Evolutionary conservation across 35 echinoderm and acorn worm genomes (phyloP), one percentile per base, ranked within the genome.

Genomic region (Heliocidaris tuberculata): DNA sequence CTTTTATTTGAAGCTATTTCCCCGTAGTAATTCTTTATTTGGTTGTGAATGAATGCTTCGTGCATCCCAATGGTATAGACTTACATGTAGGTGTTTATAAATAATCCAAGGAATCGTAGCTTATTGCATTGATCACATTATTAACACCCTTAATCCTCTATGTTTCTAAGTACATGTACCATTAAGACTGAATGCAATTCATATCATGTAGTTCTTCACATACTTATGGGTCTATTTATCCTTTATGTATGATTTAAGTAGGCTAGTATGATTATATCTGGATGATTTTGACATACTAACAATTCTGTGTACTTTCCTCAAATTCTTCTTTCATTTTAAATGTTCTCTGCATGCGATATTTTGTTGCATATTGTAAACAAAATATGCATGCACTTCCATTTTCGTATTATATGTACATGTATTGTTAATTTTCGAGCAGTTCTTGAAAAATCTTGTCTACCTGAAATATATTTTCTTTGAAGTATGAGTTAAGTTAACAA

Each of bases 321-420:
- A 78, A 6, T 78, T 8, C 65, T 19, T 15, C 3, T 71, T 21
- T 6, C 6, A 27, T 71, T 71, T 27, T 78, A 78, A 78, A n/a
- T 78, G 65, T 78, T 78, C 65, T n/a, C 4, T 70, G 65, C 65
- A 78, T 78, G 65, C 5, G 65, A 78, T 78, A 78, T 78, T 78
- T 78, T 78, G 65, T 78, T 78, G 65, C 65, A 78, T 78, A 78
- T 78, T 78, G 10, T n/a, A n/a, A 78, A 78, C 65, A 78, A 78
- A 56, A 78, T 78, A 78, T 78, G 65, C 65, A 78, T 78, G 65
- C 65, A 78, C 65, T 78, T 21, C 24, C 65, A 78, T 27, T 78
- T n/a, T 21, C 27, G 7, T 29, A 24, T 78, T 78, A 78, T 10
- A 56, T 78, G 65, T 78, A 19, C n/a, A n/a, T n/a, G n/a, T n/a